Percentiles rank a stretch among this genome's conserved stretches.
Evolutionary conservation across 2,113 vertebrate genomes (phyloP).

Genomic region (Eolophus roseicapilla): DNA sequence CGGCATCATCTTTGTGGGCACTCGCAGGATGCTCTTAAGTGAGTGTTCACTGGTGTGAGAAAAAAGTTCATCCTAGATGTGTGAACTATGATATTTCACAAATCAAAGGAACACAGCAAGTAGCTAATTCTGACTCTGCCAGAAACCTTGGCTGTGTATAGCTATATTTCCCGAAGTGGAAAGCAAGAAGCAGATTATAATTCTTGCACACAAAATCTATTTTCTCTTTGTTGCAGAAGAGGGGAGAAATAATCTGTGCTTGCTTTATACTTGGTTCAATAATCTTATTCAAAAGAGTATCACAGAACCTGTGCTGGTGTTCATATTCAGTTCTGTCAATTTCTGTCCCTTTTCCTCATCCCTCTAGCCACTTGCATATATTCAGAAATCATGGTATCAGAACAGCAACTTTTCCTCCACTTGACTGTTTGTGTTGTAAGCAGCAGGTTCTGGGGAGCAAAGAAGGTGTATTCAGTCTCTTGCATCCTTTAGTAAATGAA

Average conservation of each 20-base stretch:
- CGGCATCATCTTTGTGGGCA: background rate
- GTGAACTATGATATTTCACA: background rate
- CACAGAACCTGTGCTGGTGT: background rate
- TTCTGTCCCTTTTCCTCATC: background rate
- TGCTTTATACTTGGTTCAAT: background rate
- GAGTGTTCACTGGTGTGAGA: background rate
- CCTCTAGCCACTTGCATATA: background rate
- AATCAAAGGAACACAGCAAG: background rate
- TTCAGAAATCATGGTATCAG: background rate
- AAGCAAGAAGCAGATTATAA: background rate
- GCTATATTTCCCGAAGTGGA: background rate
- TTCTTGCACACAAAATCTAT: background rate
- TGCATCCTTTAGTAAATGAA: background rate
- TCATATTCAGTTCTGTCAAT: background rate
- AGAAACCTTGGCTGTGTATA: background rate
- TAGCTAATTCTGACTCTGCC: background rate
- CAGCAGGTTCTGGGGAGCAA: background rate
- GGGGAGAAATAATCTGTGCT: background rate
- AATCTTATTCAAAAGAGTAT: background rate
- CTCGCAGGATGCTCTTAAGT: background rate
- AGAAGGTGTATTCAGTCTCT: background rate
- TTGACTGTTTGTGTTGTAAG: rapidly evolving
- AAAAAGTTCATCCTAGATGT: background rate
- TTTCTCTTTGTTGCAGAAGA: background rate
- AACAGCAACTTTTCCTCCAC: background rate